These are phyloP conservation scores for Calliphora vicina DNA, from an alignment of 1,140 invertebrate species.

Conservation along the genomic window DNA sequence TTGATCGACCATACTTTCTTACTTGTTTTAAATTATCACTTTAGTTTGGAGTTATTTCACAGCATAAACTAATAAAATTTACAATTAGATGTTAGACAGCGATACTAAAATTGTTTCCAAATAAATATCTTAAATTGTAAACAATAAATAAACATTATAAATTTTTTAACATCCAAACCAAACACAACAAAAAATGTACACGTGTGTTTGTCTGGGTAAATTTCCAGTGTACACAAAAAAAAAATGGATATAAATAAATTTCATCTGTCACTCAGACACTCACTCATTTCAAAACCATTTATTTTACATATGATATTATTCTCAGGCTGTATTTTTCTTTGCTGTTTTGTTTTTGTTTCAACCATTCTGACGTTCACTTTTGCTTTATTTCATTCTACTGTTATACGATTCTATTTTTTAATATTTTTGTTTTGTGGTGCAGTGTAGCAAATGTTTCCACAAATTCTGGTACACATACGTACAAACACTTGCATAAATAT, in stretches of 20 bases:
- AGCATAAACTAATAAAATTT: too few species aligned
- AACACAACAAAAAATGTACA: not conserved
- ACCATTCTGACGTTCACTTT: not conserved
- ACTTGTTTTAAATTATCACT: too few species aligned
- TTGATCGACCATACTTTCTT: too few species aligned
- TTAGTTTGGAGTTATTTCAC: too few species aligned
- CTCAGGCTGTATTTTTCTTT: slow-evolving; percentile 19
- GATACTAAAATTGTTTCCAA: not conserved
- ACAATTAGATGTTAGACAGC: not conserved
- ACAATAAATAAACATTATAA: not conserved
- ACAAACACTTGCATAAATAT: not conserved
- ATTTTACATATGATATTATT: slow-evolving; percentile 58
- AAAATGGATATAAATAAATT: slow-evolving; percentile 40
- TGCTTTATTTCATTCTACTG: not conserved
- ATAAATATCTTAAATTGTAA: not conserved
- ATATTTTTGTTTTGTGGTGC: not conserved
- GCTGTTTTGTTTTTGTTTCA: not conserved
- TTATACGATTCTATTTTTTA: not conserved
- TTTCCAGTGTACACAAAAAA: slow-evolving; percentile 6
- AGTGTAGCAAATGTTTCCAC: not conserved
- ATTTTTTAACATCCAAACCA: not conserved
- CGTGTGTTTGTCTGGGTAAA: not conserved
- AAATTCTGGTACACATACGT: not conserved
- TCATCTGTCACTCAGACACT: slow-evolving; percentile 51
- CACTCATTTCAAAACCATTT: slow-evolving; percentile 55